Conservation (phyloP, 2,888 invertebrate species). For the Oscheius sp. region DNA sequence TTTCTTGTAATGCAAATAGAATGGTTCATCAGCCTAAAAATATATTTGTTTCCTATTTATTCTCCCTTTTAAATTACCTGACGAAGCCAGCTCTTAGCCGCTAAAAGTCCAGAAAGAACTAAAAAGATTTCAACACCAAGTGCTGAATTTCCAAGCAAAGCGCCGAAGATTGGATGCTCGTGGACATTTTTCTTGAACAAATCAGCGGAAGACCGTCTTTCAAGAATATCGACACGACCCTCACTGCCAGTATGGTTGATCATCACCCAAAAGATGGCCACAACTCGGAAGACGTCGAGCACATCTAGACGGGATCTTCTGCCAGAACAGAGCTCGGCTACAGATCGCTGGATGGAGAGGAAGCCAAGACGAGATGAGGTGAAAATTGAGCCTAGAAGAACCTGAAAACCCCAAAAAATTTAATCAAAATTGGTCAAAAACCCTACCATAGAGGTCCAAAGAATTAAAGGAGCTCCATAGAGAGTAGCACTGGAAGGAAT, state of each 20-base stretch:
- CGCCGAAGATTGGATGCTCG: constrained; percentile 64
- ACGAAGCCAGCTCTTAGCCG: constrained; percentile 64
- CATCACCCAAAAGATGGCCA: constrained; percentile 68
- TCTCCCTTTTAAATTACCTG: constrained; percentile 33
- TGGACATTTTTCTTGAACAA: constrained; percentile 64
- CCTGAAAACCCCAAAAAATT: constrained; percentile 31
- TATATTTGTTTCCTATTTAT: not conserved
- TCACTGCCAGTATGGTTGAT: constrained; percentile 66
- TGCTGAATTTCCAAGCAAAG: constrained; percentile 67
- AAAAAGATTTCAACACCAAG: constrained; percentile 68
- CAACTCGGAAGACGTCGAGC: constrained; percentile 57
- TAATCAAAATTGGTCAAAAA: not conserved
- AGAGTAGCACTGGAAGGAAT: not conserved
- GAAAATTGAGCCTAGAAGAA: constrained; percentile 36
- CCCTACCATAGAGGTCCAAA: constrained; percentile 5
- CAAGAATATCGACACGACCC: constrained; percentile 66
- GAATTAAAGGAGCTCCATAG: constrained; percentile 1
- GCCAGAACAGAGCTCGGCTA: constrained; percentile 47
- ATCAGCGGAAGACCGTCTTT: constrained; percentile 57
- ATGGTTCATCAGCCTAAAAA: constrained; percentile 44
- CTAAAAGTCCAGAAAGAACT: constrained; percentile 65
- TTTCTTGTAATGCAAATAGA: constrained; percentile 51
- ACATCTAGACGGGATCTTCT: constrained; percentile 54
- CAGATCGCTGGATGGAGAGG: constrained; percentile 39
- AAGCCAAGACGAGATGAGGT: constrained; percentile 32